phyloP scores from a whole-genome alignment of 1,140 invertebrate species.

The Zaprionus camerounensis region DNA sequence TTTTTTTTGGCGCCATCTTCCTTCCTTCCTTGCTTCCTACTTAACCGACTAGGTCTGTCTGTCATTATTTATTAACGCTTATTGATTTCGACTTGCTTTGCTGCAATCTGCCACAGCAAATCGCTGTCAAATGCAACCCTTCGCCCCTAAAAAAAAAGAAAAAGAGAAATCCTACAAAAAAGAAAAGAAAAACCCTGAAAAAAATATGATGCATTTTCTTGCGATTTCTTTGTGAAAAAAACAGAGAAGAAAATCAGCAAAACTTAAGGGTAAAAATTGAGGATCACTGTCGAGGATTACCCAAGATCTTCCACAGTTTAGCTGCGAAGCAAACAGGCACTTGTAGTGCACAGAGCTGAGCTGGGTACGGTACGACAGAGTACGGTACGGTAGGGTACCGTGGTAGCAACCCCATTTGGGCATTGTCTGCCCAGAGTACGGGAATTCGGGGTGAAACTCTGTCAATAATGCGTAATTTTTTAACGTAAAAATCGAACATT shows the following conservation, averaged over 20 bases:
- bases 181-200: conserved; percentile 31
- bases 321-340: conserved; percentile 52
- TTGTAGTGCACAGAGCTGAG: conserved; percentile 4
- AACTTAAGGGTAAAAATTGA: conserved; percentile 82
- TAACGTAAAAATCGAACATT: conserved; percentile 69
- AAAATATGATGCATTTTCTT: conserved; percentile 72
- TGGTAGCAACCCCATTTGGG: conserved; percentile 37
- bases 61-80: conserved; percentile 76
- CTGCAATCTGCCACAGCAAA: conserved; percentile 67
- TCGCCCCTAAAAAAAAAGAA: conserved; percentile 38
- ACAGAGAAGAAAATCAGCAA: conserved; percentile 13
- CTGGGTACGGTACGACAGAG: neutral
- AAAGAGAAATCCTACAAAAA: conserved; percentile 14
- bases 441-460: conserved; percentile 46
- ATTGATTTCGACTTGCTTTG: conserved; percentile 72
- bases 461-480: conserved; percentile 76
- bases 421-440: conserved; percentile 1
- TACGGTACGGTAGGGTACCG: conserved; percentile 4
- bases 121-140: conserved; percentile 73
- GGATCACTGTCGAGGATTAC: conserved; percentile 78
- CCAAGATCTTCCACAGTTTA: conserved; percentile 81
- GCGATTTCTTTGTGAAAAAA: conserved; percentile 61
- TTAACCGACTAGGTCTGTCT: conserved; percentile 29
- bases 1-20: conserved; percentile 61
- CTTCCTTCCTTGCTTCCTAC: conserved; percentile 7